Evolutionary conservation across 2,888 invertebrate genomes (phyloP), one percentile per base, ranked within the genome.

Genomic region (Rhimphoctona megacephalus): DNA sequence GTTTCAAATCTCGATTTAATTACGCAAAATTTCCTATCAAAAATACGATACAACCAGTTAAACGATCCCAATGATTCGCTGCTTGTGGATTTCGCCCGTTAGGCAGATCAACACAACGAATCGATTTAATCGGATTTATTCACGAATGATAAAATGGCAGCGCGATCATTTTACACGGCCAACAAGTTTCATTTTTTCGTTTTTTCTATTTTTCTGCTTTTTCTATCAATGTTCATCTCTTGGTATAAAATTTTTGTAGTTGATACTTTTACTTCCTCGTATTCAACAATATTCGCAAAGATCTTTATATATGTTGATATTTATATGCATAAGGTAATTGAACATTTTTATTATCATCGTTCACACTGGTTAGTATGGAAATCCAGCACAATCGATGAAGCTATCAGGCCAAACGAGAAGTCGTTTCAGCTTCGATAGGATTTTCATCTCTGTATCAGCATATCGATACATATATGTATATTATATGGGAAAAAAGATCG

Each of bases 1-100:
- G 67, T 66, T 79, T 46, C 64, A 54, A 86, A 54, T 81, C 64
- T 70, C 81, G n/a, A 86, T 86, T 86, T 84, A 81, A 86, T 86
- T 84, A 81, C 84, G 66, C 36, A 64, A 84, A 77, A 69, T 86
- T 80, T 81, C 69, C 81, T 81, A 81, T 81, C 69, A 70, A 67
- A 78, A 78, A 69, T 69, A 69, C 86, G 83, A 83, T 69, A 46
- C 61, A 64, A 61, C 19, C 54, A 77, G 36, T 66, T 52, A 14
- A 39, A 54, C 52, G 43, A 39, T n/a, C 25, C 52, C 61, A 61
- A 64, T 46, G 69, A 25, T 61, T 46, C 19, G 61, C 52, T 76
- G 76, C 49, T 83, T 77, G 80, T 81, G 73, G 33, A 36, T 52
- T 52, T 76, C 70, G 61, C 79, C 46, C 22, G 19, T 69, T 52